phyloP scores from a whole-genome alignment of 2,797 vertebrate genomes.

The Myoxocephalus aenaeus region DNA sequence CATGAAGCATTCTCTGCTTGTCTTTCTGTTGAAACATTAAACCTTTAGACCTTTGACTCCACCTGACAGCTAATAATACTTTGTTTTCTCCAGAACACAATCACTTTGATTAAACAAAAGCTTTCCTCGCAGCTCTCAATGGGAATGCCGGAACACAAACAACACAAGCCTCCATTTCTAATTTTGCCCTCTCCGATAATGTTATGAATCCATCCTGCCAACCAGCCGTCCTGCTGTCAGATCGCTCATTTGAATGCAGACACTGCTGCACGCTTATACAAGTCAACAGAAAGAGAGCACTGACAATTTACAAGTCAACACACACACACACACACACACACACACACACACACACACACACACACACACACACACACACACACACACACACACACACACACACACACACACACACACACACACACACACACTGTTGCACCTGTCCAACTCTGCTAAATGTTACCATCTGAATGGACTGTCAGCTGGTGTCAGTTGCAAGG shows the following conservation, averaged over 20 bases:
- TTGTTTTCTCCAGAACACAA: constrained; percentile 25
- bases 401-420: constrained; percentile 5
- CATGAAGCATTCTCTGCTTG: neutral
- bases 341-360: constrained; percentile 2
- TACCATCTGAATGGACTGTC: constrained; percentile 56
- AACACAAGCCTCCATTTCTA: constrained; percentile 15
- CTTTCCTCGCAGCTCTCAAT: constrained; percentile 12
- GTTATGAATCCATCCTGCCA: constrained; percentile 36
- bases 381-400: neutral
- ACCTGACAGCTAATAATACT: neutral
- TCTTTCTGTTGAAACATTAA: neutral
- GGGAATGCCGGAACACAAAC: constrained; percentile 22
- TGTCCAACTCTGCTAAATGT: constrained; percentile 60
- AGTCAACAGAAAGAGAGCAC: constrained; percentile 43
- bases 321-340: neutral
- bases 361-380: neutral
- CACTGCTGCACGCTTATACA: constrained; percentile 32
- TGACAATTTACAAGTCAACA: constrained; percentile 44
- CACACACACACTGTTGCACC: constrained; percentile 17
- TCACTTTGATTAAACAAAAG: constrained; percentile 31
- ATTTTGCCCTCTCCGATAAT: constrained; percentile 14
- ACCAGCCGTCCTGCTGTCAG: constrained; percentile 44
- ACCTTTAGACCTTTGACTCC: neutral
- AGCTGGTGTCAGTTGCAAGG: constrained; percentile 55
- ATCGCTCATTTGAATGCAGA: constrained; percentile 38